Base-by-base conservation (phyloP, 1,140 invertebrate species). In the Chrysoperla carnea region DNA sequence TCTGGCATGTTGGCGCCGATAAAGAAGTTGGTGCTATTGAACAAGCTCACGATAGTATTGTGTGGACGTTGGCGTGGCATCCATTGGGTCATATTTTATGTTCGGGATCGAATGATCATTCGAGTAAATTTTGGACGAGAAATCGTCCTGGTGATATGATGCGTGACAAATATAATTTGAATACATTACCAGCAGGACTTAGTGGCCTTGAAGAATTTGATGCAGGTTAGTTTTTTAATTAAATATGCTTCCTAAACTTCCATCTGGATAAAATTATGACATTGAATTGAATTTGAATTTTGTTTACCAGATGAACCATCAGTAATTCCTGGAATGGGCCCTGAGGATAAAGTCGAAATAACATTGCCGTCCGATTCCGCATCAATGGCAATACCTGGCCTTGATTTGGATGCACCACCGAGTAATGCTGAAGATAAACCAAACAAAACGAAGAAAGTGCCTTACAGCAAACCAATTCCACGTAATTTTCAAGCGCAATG, bases 1-100 rank as follows among this genome's bases (percentile, higher is more conserved):
- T 97, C 60, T 99, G 95, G 95, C 83, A 93, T 68, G 93, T 97
- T 51, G 94, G 89, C 4, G 88, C 87, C 48, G 92, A 97, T 54
- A 95, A 97, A 64, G 95, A 99, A 73, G 85, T 99, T 27, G 95
- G 94, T 5, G 81, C 84, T 17, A 95, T 99, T 55, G 94, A 99
- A 65, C 83, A 92, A 56, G 95, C 94, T 17, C 95, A 99, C 63
- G 95, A 99, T 61, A 95, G 90, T 53, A 97, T 97, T 57, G 91
- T 99, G 1, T 99, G 95, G 95, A 89, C 90, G 11, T 66, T 99
- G 48, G 88, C 91, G 14, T 99, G 96, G 95, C 96, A 99, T 73
- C 96, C 96, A 1, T 61, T 99, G 6, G 96, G 96, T 6, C 96
- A 99, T 59, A 97, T 99, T 51, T 65, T 99, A 3, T 95, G 91